These are phyloP conservation scores for Trypoxylon attenuatum DNA, from an alignment of 2,888 invertebrate genomes.

Conservation along the genomic window DNA sequence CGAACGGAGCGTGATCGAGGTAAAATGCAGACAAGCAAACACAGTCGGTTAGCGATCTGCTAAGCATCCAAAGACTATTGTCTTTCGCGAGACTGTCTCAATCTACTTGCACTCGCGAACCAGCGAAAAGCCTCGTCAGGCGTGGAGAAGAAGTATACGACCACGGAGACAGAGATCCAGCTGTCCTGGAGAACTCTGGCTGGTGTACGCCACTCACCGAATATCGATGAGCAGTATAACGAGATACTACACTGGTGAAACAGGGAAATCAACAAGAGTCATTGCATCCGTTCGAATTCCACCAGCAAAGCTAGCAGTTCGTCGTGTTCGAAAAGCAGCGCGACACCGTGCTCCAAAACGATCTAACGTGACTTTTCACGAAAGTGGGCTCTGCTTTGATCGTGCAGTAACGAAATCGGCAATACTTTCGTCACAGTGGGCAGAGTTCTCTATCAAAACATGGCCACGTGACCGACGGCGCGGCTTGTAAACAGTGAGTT, in stretches of 20 bases:
- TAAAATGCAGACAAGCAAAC: background rate
- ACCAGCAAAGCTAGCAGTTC: background rate
- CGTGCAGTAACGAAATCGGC: constrained; percentile 19
- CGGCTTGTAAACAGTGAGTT: constrained; percentile 67
- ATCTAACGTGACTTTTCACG: constrained; percentile 1
- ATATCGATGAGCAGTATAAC: constrained; percentile 42
- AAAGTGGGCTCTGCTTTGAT: background rate
- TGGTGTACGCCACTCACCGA: background rate
- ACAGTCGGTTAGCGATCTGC: too few relatives aligned
- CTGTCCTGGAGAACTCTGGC: constrained; percentile 6
- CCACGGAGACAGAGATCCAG: background rate
- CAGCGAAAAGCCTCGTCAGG: too few relatives aligned
- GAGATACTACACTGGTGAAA: constrained; percentile 5
- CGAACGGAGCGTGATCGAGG: background rate
- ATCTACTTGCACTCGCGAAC: background rate
- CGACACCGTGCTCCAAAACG: background rate
- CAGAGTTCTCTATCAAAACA: constrained; percentile 65
- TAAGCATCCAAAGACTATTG: background rate
- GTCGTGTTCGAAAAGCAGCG: constrained; percentile 1
- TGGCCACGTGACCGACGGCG: constrained; percentile 68
- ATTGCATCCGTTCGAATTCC: constrained; percentile 10
- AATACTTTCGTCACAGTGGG: constrained; percentile 38
- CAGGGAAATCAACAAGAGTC: constrained; percentile 13
- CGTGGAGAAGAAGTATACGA: too few relatives aligned
- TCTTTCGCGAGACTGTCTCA: background rate